phyloP scores from a whole-genome alignment of 2,888 invertebrate genomes.

The Caenorhabditis imperialis region DNA sequence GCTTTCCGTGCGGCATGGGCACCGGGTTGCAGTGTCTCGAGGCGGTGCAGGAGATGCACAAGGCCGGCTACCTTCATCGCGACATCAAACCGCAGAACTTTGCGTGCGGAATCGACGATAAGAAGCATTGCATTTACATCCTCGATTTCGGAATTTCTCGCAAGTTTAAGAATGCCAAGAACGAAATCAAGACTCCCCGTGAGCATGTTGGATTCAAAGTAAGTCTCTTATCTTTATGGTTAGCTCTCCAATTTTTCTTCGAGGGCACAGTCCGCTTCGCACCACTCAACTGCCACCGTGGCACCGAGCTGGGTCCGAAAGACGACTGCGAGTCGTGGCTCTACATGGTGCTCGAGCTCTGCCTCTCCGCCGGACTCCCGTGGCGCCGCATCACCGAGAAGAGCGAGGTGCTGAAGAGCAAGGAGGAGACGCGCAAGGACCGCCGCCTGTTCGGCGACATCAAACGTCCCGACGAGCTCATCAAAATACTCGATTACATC shows the following conservation, averaged over 20 bases:
- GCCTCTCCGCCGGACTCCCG: slow-evolving; percentile 63
- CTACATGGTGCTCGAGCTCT: slow-evolving; percentile 72
- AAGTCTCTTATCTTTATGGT: too few relatives aligned
- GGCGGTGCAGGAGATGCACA: too few relatives aligned
- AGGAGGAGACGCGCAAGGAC: slow-evolving; percentile 62
- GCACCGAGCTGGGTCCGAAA: slow-evolving; percentile 66
- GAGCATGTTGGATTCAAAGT: too few relatives aligned
- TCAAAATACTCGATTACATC: slow-evolving; percentile 68
- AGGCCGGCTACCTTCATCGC: too few relatives aligned
- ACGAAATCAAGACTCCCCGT: too few relatives aligned
- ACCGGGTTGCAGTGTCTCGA: too few relatives aligned
- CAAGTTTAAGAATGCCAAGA: too few relatives aligned
- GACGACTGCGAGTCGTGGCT: slow-evolving; percentile 76
- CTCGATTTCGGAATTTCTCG: too few relatives aligned
- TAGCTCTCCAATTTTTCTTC: slow-evolving; percentile 50
- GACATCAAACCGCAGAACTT: too few relatives aligned
- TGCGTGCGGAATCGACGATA: too few relatives aligned
- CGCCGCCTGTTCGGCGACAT: slow-evolving; percentile 47
- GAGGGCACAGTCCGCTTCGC: slow-evolving; percentile 75
- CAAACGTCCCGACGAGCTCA: slow-evolving; percentile 57
- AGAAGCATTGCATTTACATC: too few relatives aligned
- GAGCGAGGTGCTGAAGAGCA: slow-evolving; percentile 61
- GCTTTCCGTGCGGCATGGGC: too few relatives aligned
- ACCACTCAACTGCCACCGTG: slow-evolving; percentile 67
- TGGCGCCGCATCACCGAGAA: slow-evolving; percentile 67